Percentiles rank a stretch among this genome's conserved stretches.
Conservation (phyloP, 2,797 vertebrate genomes). For the Okamejei kenojei region DNA sequence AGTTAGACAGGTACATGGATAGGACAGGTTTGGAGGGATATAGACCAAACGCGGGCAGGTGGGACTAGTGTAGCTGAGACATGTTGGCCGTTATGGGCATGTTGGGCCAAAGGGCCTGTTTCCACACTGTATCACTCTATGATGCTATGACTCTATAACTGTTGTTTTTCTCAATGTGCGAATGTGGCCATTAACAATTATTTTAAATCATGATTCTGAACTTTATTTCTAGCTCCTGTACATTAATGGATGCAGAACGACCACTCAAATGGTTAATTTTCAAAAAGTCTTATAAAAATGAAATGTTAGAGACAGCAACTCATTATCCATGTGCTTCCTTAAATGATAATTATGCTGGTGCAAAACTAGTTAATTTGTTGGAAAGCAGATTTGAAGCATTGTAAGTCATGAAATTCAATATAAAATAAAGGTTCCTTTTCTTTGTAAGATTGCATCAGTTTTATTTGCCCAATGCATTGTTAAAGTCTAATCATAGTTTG, state of each 20-base stretch:
- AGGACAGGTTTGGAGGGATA: too few species aligned
- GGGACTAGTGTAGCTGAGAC: too few species aligned
- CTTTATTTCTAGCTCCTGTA: not conserved
- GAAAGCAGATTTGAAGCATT: too few species aligned
- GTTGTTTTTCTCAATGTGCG: not conserved
- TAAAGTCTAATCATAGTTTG: not conserved
- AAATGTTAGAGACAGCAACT: not conserved
- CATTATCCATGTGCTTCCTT: not conserved
- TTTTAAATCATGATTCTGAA: not conserved
- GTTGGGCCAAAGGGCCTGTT: too few species aligned
- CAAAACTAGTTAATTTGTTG: not conserved
- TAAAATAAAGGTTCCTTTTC: not conserved
- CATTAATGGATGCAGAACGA: not conserved
- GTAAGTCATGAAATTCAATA: not conserved
- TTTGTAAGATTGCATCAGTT: not conserved
- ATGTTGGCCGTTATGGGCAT: too few species aligned
- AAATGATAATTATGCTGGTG: not conserved
- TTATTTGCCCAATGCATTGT: not conserved
- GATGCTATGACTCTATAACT: not conserved
- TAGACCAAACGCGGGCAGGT: too few species aligned
- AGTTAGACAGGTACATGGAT: too few species aligned
- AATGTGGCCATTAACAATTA: not conserved
- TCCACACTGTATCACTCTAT: too few species aligned
- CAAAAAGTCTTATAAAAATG: not conserved
- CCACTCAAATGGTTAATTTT: not conserved